phyloP scores from a whole-genome alignment of 2,797 vertebrate genomes.

The Sebastolobus alascanus region DNA sequence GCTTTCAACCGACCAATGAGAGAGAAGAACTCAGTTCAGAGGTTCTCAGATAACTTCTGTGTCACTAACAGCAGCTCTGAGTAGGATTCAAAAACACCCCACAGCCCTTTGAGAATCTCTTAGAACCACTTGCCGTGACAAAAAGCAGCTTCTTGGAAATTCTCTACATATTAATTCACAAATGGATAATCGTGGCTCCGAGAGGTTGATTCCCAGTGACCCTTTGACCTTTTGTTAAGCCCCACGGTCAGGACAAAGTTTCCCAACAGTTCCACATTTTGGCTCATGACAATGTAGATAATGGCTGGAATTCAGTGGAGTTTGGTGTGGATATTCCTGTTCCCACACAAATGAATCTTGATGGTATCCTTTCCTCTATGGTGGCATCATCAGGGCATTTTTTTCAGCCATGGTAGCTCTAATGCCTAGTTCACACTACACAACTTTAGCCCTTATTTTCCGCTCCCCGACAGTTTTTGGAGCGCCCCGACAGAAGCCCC shows the following conservation, averaged over 20 bases:
- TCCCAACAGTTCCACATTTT: too few species aligned
- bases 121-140: not conserved
- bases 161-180: not conserved
- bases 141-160: not conserved
- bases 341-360: not conserved
- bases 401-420: not conserved
- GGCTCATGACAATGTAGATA: not conserved
- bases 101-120: not conserved
- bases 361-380: not conserved
- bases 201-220: not conserved
- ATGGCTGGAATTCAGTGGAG: not conserved
- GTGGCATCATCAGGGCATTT: not conserved
- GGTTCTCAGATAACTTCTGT: constrained; percentile 54
- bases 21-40: constrained; percentile 8
- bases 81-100: not conserved
- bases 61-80: constrained; percentile 48
- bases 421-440: too few species aligned
- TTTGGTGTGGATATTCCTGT: not conserved
- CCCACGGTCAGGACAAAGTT: too few species aligned
- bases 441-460: too few species aligned
- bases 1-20: constrained; percentile 59
- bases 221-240: not conserved
- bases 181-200: not conserved
- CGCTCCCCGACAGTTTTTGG: too few species aligned
- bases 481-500: too few species aligned